Base-by-base conservation (phyloP, 2,888 invertebrate genomes). In the Thalpophila matura region DNA sequence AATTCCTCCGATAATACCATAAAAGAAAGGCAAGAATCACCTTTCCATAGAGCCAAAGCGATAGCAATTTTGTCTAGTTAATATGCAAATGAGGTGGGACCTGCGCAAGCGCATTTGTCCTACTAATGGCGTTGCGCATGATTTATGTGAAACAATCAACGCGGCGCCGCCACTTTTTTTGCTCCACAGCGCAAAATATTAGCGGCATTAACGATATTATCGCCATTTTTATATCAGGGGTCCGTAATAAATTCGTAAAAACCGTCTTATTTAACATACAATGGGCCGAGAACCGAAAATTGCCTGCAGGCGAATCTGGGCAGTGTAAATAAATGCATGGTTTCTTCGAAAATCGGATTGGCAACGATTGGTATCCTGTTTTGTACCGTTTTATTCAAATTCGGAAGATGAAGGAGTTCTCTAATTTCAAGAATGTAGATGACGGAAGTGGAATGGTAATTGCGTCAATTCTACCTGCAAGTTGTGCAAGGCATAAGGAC, bases 81-180 rank as follows among this genome's bases (percentile, higher is more conserved):
- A 76, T 79, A 82, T 84, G 82, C 74, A 80, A 82, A 85, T 84
- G 59, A 65, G 81, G 57, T 55, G 58, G 67, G 59, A 68, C 59
- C 72, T 78, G 79, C 79, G 77, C 83, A 65, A 62, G 76, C 79
- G 77, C 79, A 77, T 85, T 85, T 83, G 83, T 84, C 77, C 79
- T 74, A 79, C 81, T 85, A 85, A 85, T 83, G 79, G 84, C 70
- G 73, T 69, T 64, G 68, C 71, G 56, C 75, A 73, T 82, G 82
- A 85, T 86, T 83, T 84, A 86, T 81, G 78, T 53, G 66, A 80
- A 82, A 82, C 79, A 77, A 85, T 84, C 79, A 79, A 62, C 79
- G 76, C 61, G 65, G 69, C 74, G 76, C 63, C 72, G 66, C 66
- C 59, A 56, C 29, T 49, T 77, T 77, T 79, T 81, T 78, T 80